phyloP scores from a whole-genome alignment of 2,888 invertebrate species.

The Chromoteleia sp. region DNA sequence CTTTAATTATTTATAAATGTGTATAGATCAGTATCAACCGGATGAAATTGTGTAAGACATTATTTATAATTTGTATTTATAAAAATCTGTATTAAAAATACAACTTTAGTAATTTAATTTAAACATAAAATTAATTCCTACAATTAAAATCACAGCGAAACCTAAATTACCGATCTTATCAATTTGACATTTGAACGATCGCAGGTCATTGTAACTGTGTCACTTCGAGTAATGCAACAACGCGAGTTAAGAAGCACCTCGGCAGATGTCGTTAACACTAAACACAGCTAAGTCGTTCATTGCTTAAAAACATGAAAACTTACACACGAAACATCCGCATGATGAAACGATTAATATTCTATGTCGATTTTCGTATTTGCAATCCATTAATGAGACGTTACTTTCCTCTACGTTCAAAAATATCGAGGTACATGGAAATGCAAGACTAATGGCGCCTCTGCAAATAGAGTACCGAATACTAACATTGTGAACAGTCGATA shows the following conservation, averaged over 20 bases:
- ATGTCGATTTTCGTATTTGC: constrained; percentile 31
- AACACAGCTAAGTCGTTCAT: constrained; percentile 19
- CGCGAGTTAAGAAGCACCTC: constrained; percentile 24
- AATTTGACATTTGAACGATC: constrained; percentile 49
- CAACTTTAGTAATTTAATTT: background rate
- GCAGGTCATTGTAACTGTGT: constrained; percentile 55
- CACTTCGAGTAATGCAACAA: constrained; percentile 40
- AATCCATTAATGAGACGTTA: constrained; percentile 57
- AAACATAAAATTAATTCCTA: background rate
- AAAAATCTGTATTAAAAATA: too few species aligned
- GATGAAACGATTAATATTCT: constrained; percentile 32
- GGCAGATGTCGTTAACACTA: constrained; percentile 48
- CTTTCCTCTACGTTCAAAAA: constrained; percentile 16
- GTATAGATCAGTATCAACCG: too few species aligned
- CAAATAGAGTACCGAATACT: constrained; percentile 42
- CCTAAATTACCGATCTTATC: constrained; percentile 33
- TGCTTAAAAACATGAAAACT: constrained; percentile 37
- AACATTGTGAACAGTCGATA: constrained; percentile 47
- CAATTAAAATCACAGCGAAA: constrained; percentile 19
- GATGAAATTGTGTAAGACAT: too few species aligned
- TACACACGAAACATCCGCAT: constrained; percentile 63
- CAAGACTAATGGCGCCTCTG: constrained; percentile 42
- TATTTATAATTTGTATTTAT: too few species aligned
- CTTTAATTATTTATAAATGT: too few species aligned
- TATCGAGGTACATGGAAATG: constrained; percentile 22